Percentiles rank a stretch among this genome's conserved stretches.
These are phyloP conservation scores for Malurus elegans DNA, from an alignment of 2,113 vertebrate genomes.

Conservation along the genomic window DNA sequence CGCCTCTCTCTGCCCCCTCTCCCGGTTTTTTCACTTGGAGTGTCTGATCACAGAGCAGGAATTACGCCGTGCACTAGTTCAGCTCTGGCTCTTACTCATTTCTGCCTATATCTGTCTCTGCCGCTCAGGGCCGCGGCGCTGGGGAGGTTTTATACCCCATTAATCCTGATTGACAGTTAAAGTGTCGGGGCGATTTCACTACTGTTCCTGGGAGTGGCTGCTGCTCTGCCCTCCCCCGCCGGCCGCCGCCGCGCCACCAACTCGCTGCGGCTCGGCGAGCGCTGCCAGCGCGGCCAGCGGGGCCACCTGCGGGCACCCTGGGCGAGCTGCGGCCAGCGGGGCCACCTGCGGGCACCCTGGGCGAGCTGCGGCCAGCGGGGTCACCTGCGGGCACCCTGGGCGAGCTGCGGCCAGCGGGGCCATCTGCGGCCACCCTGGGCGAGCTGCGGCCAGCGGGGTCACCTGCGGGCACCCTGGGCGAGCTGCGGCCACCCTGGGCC, in stretches of 20 bases:
- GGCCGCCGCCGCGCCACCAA: neutral
- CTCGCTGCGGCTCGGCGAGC: neutral
- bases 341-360: neutral
- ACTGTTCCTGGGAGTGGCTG: conserved; percentile 79
- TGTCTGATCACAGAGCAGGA: conserved; percentile 50
- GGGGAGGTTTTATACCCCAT: conserved; percentile 82
- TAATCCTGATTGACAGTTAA: conserved; percentile 96
- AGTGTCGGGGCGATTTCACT: conserved; percentile 82
- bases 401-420: fast-evolving
- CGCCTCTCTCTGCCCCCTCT: conserved; percentile 63
- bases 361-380: fast-evolving
- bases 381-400: too few relatives aligned
- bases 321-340: too few relatives aligned
- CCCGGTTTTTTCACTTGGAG: conserved; percentile 53
- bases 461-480: neutral
- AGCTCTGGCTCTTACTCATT: conserved; percentile 13
- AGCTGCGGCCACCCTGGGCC: too few relatives aligned
- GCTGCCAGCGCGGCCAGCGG: neutral
- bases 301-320: neutral
- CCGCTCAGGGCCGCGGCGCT: conserved; percentile 55
- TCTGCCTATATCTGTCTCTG: conserved; percentile 39
- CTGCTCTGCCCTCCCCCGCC: conserved; percentile 61
- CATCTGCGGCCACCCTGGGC: fast-evolving
- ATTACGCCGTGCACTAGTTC: conserved; percentile 30
- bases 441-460: neutral